Conservation (phyloP, 2,888 invertebrate species). For the Zhengitettix transpicula region DNA sequence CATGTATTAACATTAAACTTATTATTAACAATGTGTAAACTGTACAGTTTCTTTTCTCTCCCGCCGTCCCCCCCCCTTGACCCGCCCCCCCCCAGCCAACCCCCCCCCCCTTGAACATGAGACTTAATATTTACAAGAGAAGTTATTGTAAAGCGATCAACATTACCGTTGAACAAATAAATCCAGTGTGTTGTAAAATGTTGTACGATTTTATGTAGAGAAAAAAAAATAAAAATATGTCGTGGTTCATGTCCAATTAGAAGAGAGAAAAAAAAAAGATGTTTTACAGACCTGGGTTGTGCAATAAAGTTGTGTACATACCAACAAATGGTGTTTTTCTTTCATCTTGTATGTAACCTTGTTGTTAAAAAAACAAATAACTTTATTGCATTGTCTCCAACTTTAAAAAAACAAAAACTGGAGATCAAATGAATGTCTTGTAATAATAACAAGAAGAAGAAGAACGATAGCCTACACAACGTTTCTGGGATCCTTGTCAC, state of each 20-base stretch:
- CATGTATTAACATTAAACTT: background rate
- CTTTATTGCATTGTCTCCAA: no score
- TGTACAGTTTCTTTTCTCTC: background rate
- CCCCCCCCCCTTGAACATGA: background rate
- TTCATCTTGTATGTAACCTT: background rate
- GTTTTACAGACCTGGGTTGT: slow-evolving; percentile 11
- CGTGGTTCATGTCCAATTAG: slow-evolving; percentile 5
- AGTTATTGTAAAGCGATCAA: background rate
- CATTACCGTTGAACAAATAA: background rate
- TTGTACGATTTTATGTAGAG: slow-evolving; percentile 2
- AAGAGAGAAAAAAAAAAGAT: slow-evolving; percentile 1
- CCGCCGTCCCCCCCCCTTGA: no score
- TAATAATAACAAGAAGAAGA: no score
- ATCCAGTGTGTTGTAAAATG: slow-evolving; percentile 3
- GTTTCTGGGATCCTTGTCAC: no score
- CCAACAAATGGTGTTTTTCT: background rate
- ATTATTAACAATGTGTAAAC: background rate
- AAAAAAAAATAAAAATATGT: no score
- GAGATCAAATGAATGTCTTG: no score
- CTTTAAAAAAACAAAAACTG: no score
- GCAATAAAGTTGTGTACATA: slow-evolving; percentile 12
- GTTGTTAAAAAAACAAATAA: no score
- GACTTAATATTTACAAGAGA: background rate
- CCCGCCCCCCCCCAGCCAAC: no score
- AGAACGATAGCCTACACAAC: no score